Evolutionary conservation across 2,888 invertebrate genomes (phyloP), one percentile per base, ranked within the genome.

Genomic region (Tortrix viridana): DNA sequence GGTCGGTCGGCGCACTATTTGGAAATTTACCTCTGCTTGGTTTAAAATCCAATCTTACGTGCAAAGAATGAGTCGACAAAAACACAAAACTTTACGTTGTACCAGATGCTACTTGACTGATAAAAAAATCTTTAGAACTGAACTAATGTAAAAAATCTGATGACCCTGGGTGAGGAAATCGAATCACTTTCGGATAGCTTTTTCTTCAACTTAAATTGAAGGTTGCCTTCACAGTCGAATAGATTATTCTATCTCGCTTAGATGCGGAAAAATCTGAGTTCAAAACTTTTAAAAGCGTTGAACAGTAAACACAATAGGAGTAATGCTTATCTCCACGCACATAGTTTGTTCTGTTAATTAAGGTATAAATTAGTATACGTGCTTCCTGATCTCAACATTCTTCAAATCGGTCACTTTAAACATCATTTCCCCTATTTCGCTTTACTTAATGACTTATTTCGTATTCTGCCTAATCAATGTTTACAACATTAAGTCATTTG

Each of bases 121-220:
- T 41, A 41, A 41, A 16, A 5, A 16, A 16, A 1, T 14, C 6
- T 6, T 16, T 14, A 41, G 41, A 16, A 16, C 6, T 16, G 5
- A 41, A 5, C 5, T 5, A 5, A 41, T 5, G 16, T n/a, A 6
- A n/a, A n/a, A 41, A 14, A 41, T 41, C 6, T 41, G 5, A 41
- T 50, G 32, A 37, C 37, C 50, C n/a, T 50, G 50, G 6, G 19
- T 9, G 18, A 37, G 19, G 32, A 37, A 50, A 50, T 41, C 38
- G 9, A 41, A 41, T 41, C 41, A n/a, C 41, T 41, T 53, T 16
- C 53, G n/a, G 16, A 43, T 41, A 53, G 41, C 23, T 53, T 53
- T 50, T 53, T 43, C 12, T 53, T 53, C 22, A 23, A 23, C n/a
- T 43, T 41, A 9, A 18, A 38, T 22, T 43, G 20, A 38, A 41